Conservation (phyloP, 2,113 vertebrate species). For the Microcebus murinus region DNA sequence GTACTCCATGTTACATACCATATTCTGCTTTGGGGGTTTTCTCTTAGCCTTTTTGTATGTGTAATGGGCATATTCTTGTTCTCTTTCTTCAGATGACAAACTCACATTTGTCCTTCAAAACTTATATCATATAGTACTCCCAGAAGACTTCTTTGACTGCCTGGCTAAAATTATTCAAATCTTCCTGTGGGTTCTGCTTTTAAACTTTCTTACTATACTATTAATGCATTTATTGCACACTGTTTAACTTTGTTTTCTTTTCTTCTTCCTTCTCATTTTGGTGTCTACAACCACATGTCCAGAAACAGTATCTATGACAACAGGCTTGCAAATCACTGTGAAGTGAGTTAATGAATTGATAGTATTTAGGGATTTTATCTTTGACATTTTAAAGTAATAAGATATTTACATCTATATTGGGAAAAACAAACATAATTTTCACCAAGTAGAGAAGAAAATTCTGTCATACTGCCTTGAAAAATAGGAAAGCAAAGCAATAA, state of each 20-base stretch:
- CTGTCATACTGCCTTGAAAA: background rate
- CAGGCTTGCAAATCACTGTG: background rate
- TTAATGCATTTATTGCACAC: background rate
- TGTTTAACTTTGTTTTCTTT: background rate
- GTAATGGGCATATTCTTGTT: background rate
- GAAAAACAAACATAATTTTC: background rate
- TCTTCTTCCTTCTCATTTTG: background rate
- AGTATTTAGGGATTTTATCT: background rate
- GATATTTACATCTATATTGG: background rate
- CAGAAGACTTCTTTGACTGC: background rate
- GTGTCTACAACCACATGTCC: background rate
- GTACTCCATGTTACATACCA: no score
- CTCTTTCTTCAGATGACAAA: background rate
- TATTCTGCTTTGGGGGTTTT: background rate
- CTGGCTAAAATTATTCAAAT: background rate
- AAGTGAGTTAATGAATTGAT: background rate
- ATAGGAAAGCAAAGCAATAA: background rate
- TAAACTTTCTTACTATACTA: background rate
- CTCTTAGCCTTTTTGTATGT: background rate
- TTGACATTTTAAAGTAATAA: slow-evolving; percentile 13
- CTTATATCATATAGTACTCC: no score
- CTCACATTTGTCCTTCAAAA: background rate
- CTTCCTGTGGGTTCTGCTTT: background rate
- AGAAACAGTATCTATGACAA: background rate
- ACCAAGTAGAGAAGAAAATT: background rate